Base-by-base conservation (phyloP, 2,113 vertebrate genomes). In the Lucifuga dentata region DNA sequence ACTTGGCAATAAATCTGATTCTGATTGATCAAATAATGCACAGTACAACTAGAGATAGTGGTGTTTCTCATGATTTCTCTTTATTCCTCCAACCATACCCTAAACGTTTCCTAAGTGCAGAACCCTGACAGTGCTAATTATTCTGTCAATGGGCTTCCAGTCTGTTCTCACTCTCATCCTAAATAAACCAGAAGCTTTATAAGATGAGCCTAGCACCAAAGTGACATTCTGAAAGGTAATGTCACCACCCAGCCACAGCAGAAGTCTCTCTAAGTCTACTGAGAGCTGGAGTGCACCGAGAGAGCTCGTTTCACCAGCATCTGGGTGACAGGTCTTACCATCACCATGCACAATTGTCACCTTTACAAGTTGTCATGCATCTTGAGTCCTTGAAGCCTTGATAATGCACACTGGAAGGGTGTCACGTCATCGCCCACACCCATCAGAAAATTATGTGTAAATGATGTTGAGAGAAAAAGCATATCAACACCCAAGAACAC, bases 341-440 rank as follows among this genome's bases (percentile, higher is more conserved):
- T 73, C 85, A 58, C 69, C 62, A 35, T 56, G 73, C 75, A 68
- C 79, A 80, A 80, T 83, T 86, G 86, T 84, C 88, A 87, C 77
- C 79, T 87, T 90, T 88, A 78, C 83, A 81, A 69, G 68, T 80
- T 85, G 88, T 85, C 85, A 78, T 55, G 68, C 71, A 70, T 71
- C 79, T 61, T 44, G 72, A 79, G 78, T 83, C 80, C 79, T 83
- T 84, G 80, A 81, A 80, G 73, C 70, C 24, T 32, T 55, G 58
- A 83, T 82, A 76, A 86, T 68, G 75, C 50, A 72, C 51, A 67
- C 23, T 56, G 56, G 60, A 69, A 70, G 53, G 65, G 84, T 80
- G 78, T 73, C 56, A 48, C 73, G 80, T 78, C 83, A 79, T 77
- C 78, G 81, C 74, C 71, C 33, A 23, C 53, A 57, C 38, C 70